Evolutionary conservation across 2,888 invertebrate species (phyloP), one percentile per base, ranked within the genome.

Genomic region (Ormyrus thymus): DNA sequence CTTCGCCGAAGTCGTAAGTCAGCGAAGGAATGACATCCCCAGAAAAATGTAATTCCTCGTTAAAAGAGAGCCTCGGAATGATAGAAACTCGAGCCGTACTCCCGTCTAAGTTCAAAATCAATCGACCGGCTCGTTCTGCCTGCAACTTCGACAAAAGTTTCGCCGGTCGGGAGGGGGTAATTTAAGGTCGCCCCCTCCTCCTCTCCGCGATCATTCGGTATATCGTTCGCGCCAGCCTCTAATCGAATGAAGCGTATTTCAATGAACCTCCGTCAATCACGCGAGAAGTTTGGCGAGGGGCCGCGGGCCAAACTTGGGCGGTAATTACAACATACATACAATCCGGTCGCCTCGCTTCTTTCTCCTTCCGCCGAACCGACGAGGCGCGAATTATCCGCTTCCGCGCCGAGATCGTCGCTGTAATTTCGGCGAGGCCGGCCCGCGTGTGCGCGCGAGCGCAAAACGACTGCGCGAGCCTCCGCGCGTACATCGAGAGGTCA

Each of bases 201-300:
- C 73, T 29, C 8, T 29, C 29, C 79, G 76, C 79, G 72, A 79
- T 79, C 76, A 79, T 79, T 79, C 71, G 61, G 79, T 72, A 79
- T 79, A 79, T 79, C 79, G 76, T 72, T 76, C 76, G 53, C 62
- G 6, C 69, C 72, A 68, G 72, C 68, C 79, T 79, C 76, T 79
- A 76, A 79, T 79, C 79, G 79, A 79, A 73, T 73, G 48, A 68
- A 76, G 76, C 79, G 79, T 69, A 73, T 79, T 79, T 79, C 76
- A 76, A 79, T 79, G 76, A 79, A 79, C 72, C 79, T 71, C 50
- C 76, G 76, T 76, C 79, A 72, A 76, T 79, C 79, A 69, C 68
- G 13, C 55, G 70, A 71, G 58, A n/a, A 46, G 15, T 50, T 15
- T 56, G 46, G 56, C 45, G 76, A 76, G 59, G 59, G 46, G 65